These are phyloP conservation scores for Eupithecia abbreviata DNA, from an alignment of 2,888 invertebrate species.

Conservation along the genomic window DNA sequence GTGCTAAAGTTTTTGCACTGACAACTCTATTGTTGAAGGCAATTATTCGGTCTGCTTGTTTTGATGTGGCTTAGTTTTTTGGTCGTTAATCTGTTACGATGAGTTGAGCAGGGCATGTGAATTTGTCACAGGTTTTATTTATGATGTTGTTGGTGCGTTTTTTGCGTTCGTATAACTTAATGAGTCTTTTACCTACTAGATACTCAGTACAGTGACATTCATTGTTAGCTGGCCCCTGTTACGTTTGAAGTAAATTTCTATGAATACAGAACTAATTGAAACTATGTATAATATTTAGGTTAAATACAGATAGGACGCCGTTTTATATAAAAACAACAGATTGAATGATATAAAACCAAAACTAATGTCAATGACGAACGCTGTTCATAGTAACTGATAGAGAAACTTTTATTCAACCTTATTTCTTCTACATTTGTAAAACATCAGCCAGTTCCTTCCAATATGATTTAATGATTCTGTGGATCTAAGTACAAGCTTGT, in stretches of 20 bases:
- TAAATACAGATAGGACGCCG: no score
- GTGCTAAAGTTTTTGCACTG: conserved; percentile 45
- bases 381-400: no score
- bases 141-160: conserved; percentile 17
- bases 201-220: no score
- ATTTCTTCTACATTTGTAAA: background rate
- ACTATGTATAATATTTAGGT: no score
- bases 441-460: background rate
- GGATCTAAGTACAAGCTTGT: background rate
- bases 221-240: no score
- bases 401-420: no score
- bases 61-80: conserved; percentile 36
- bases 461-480: background rate
- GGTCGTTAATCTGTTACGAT: conserved; percentile 33
- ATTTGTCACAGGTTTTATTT: conserved; percentile 33
- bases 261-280: no score
- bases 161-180: background rate
- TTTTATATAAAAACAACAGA: no score
- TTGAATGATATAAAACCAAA: no score
- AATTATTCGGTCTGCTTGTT: conserved; percentile 45
- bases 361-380: no score
- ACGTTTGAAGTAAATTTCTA: no score
- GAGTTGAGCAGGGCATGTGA: conserved; percentile 26
- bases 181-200: background rate
- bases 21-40: conserved; percentile 48